Evolutionary conservation across 2,113 vertebrate species (phyloP), one percentile per base, ranked within the genome.

Genomic region (Prunella himalayana): DNA sequence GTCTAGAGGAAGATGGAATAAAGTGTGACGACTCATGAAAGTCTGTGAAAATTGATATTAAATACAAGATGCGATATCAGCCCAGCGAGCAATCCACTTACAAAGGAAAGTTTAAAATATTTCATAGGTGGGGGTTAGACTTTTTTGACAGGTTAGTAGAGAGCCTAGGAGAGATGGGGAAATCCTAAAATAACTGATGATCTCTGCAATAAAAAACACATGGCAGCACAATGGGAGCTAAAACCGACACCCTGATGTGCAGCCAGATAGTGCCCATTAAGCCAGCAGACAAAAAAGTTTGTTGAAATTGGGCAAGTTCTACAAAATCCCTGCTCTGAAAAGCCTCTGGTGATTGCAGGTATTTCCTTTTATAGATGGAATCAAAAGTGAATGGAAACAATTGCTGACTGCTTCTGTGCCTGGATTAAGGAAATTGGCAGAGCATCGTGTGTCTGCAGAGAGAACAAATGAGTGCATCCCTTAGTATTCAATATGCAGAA

Each of bases 401-500:
- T 96, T 88, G 94, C 95, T 89, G 92, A 51, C 88, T 91, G 91
- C 91, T 66, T 88, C 94, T 89, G 91, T 96, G 94, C 65, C 94
- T 94, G 96, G 96, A 97, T 96, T 96, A 96, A 96, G 94, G 92
- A 95, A 96, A 96, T 92, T 95, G 94, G 89, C 86, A 96, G 96
- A 96, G 93, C 96, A 92, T 92, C 49, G 19, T 94, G 83, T 71
- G 89, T 92, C 94, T 96, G 89, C 86, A 82, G 89, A 92, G 89
- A 89, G 94, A 93, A 95, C 92, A 92, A 96, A 94, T 54, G 94
- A 97, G 91, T 1, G 86, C 89, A 94, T 89, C 95, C 84, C 84
- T 95, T 61, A 94, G 91, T 49, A 95, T 97, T 96, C 95, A 95
- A 87, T 85, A 92, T 94, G 93, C 89, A 4, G 94, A 91, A 95